Evolutionary conservation across 2,888 invertebrate species (phyloP).

Genomic region (Magallana nippona): DNA sequence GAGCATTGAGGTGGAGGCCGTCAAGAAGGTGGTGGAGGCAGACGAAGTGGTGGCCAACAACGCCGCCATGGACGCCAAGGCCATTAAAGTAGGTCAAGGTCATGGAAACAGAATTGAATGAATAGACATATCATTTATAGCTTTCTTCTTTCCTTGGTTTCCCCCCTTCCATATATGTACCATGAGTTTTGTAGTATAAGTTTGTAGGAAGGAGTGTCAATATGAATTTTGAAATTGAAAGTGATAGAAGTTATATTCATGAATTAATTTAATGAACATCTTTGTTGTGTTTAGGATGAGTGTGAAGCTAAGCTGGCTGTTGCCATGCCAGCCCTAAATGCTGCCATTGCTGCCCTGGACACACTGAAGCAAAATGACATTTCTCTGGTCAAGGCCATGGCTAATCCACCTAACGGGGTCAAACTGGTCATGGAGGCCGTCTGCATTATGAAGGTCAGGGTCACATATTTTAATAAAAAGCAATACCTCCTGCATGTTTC

Average conservation of each 20-base stretch:
- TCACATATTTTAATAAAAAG: not conserved
- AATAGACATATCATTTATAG: not conserved
- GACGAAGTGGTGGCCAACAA: slow-evolving; percentile 78
- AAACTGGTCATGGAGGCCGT: slow-evolving; percentile 79
- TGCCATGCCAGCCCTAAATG: slow-evolving; percentile 79
- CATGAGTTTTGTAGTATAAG: too few species aligned
- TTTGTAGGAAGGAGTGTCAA: too few species aligned
- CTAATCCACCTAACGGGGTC: slow-evolving; percentile 77
- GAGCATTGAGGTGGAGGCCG: slow-evolving; percentile 77
- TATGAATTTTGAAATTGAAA: too few species aligned
- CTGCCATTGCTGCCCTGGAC: slow-evolving; percentile 77
- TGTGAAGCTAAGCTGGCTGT: slow-evolving; percentile 78
- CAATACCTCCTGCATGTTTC: not conserved
- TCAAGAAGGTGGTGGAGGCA: slow-evolving; percentile 75
- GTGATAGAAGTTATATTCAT: not conserved
- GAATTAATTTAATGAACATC: not conserved
- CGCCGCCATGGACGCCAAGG: slow-evolving; percentile 76
- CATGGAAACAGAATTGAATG: not conserved
- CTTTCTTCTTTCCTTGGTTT: too few species aligned
- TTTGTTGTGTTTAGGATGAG: slow-evolving; percentile 70
- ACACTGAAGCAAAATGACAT: slow-evolving; percentile 80
- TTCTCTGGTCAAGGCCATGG: slow-evolving; percentile 78
- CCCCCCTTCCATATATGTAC: too few species aligned
- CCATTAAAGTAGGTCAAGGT: slow-evolving; percentile 73
- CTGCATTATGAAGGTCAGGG: slow-evolving; percentile 77